Evolutionary conservation across 2,797 vertebrate species (phyloP).

Genomic region (Pseudochaenichthys georgianus): DNA sequence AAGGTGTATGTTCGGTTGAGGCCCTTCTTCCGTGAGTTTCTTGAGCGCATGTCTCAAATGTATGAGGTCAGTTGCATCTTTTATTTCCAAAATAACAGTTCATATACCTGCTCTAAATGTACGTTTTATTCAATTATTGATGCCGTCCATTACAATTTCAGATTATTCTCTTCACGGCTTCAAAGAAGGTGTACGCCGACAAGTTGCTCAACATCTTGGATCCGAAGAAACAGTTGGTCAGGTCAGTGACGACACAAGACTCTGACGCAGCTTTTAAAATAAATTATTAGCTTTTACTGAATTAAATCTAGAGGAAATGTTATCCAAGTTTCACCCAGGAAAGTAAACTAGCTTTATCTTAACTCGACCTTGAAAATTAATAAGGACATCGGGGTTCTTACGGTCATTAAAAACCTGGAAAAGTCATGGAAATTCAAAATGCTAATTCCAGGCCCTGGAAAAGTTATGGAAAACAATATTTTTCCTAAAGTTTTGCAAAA

Average conservation of each 20-base stretch:
- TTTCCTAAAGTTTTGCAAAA: too few species aligned
- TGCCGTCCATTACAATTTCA: slow-evolving; percentile 64
- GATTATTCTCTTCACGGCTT: slow-evolving; percentile 99
- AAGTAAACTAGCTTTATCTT: background rate
- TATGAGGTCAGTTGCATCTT: slow-evolving; percentile 92
- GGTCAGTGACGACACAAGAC: slow-evolving; percentile 81
- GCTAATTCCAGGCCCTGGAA: too few species aligned
- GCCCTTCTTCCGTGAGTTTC: slow-evolving; percentile 98
- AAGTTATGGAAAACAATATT: too few species aligned
- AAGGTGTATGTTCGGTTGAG: slow-evolving; percentile 97
- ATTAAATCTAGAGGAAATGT: background rate
- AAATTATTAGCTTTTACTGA: background rate
- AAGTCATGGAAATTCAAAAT: too few species aligned
- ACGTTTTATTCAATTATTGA: background rate
- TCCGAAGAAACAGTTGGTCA: slow-evolving; percentile 98
- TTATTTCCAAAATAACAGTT: background rate
- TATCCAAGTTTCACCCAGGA: background rate
- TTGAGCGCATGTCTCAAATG: slow-evolving; percentile 98
- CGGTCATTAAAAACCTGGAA: too few species aligned
- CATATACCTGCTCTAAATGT: background rate
- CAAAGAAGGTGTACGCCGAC: slow-evolving; percentile 99
- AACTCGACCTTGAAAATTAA: background rate
- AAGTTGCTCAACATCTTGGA: slow-evolving; percentile 99
- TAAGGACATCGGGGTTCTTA: background rate
- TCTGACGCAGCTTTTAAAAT: background rate